These are phyloP conservation scores for Drosophila birchii DNA, from an alignment of 2,888 invertebrate species.

Conservation along the genomic window DNA sequence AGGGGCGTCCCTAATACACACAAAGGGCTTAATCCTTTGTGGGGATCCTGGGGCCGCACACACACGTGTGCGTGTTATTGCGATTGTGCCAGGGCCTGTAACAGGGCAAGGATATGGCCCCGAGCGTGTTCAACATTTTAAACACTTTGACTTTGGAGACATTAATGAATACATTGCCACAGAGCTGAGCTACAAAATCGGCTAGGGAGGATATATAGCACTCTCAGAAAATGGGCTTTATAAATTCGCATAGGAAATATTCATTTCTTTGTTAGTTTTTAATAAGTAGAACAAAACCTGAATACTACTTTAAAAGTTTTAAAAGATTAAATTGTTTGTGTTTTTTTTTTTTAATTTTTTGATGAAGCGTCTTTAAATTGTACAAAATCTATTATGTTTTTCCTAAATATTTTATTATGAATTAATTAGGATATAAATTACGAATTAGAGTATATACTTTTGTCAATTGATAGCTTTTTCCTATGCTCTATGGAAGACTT, in stretches of 20 bases:
- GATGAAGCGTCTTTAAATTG: too few relatives aligned
- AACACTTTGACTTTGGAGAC: conserved; percentile 71
- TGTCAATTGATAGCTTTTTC: too few relatives aligned
- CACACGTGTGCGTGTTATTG: conserved; percentile 25
- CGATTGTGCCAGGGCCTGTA: conserved; percentile 6
- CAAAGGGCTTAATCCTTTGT: conserved; percentile 45
- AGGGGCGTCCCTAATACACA: conserved; percentile 7
- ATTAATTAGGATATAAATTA: neutral
- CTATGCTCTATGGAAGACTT: neutral
- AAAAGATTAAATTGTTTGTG: too few relatives aligned
- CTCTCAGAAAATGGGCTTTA: neutral
- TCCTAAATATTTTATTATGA: neutral
- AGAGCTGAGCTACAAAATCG: conserved; percentile 18
- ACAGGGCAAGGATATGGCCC: conserved; percentile 45
- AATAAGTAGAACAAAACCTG: too few relatives aligned
- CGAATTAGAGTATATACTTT: too few relatives aligned
- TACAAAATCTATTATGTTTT: too few relatives aligned
- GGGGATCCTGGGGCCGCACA: conserved; percentile 17
- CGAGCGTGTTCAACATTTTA: conserved; percentile 69
- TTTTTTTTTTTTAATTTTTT: too few relatives aligned
- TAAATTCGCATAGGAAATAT: neutral
- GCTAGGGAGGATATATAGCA: neutral
- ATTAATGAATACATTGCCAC: conserved; percentile 69
- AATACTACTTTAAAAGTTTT: too few relatives aligned
- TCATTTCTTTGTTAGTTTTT: too few relatives aligned